These are phyloP conservation scores for Elanus axillaris DNA, from an alignment of 2,113 vertebrate species.

Conservation along the genomic window DNA sequence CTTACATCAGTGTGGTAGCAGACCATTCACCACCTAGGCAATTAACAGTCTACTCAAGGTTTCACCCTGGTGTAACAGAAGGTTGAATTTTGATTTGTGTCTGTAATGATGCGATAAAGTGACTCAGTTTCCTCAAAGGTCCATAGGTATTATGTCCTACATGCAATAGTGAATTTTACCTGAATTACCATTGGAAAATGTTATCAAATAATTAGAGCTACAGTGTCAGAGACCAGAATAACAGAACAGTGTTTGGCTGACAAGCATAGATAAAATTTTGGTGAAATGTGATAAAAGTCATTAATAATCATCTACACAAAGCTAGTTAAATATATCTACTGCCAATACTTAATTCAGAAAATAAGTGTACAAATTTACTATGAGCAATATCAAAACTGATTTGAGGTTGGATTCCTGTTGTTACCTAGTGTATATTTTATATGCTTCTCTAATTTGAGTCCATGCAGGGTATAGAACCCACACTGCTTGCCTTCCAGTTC, in stretches of 20 bases:
- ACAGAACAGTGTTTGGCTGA: not conserved
- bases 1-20: rapidly evolving
- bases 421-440: not conserved
- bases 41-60: not conserved
- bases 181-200: not conserved
- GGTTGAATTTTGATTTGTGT: not conserved
- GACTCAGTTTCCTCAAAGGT: not conserved
- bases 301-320: not conserved
- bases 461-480: not conserved
- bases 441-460: not conserved
- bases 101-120: not conserved
- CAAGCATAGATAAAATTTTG: not conserved
- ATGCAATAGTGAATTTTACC: not conserved
- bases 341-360: not conserved
- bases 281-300: not conserved
- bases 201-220: not conserved
- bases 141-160: not conserved
- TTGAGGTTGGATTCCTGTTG: not conserved
- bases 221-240: not conserved
- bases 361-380: not conserved
- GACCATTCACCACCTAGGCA: too few species aligned
- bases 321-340: not conserved
- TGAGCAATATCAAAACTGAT: not conserved
- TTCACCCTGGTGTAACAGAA: not conserved
- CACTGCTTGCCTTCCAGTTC: not conserved